Percentiles rank a stretch among this genome's conserved stretches.
phyloP scores from a whole-genome alignment of 2,113 vertebrate genomes.

The Istiophorus platypterus region DNA sequence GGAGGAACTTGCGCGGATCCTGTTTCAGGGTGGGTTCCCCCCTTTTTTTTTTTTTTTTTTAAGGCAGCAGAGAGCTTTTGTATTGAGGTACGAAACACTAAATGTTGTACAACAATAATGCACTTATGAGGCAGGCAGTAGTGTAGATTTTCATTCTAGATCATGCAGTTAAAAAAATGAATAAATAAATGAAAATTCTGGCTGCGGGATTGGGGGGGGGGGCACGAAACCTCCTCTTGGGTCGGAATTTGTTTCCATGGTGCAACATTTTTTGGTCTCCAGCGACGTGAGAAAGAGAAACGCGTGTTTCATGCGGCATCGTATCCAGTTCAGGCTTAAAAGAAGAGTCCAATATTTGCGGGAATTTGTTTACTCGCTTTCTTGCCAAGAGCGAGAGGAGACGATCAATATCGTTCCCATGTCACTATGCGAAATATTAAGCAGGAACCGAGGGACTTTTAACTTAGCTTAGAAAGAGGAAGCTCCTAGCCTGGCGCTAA shows the following conservation, averaged over 20 bases:
- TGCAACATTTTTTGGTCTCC: neutral
- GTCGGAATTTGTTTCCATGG: constrained; percentile 20
- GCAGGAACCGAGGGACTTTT: neutral
- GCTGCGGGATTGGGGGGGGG: constrained; percentile 49
- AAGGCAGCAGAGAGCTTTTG: constrained; percentile 75
- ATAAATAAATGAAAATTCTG: too few species aligned
- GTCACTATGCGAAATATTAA: neutral
- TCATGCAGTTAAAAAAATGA: constrained; percentile 55
- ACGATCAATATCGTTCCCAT: neutral
- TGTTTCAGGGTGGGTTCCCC: constrained; percentile 63
- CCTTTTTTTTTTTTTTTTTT: too few species aligned
- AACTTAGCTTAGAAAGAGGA: constrained; percentile 20
- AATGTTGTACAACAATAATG: constrained; percentile 79
- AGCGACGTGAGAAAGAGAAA: neutral
- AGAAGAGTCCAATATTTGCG: neutral
- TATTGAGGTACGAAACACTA: constrained; percentile 76
- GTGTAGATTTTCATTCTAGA: constrained; percentile 57
- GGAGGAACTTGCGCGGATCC: constrained; percentile 13
- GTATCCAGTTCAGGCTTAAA: neutral
- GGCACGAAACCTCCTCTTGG: constrained; percentile 62
- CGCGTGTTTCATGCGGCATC: constrained; percentile 25
- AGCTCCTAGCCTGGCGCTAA: neutral
- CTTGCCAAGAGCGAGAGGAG: neutral
- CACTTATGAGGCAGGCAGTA: constrained; percentile 84
- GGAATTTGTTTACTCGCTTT: neutral